phyloP scores from a whole-genome alignment of 2,113 vertebrate species.

The Stegostoma tigrinum region DNA sequence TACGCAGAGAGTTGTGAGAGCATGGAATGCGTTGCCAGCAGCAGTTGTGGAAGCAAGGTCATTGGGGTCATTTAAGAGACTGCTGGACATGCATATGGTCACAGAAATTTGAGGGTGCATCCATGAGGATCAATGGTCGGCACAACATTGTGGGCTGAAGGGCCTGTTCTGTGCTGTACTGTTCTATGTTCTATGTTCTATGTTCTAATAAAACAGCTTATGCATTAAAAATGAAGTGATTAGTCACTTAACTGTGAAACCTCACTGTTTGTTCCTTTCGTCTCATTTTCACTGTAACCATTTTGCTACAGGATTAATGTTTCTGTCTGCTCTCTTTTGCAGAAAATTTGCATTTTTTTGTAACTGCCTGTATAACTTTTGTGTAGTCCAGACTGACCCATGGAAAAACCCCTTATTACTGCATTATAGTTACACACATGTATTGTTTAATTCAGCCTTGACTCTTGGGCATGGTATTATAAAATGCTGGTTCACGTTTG shows the following conservation, averaged over 20 bases:
- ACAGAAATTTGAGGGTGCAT: no score
- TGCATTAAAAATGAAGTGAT: constrained; percentile 35
- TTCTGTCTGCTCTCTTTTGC: neutral
- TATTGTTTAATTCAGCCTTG: neutral
- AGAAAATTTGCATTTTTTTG: neutral
- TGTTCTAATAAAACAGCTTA: constrained; percentile 36
- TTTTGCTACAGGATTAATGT: constrained; percentile 26
- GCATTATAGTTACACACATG: neutral
- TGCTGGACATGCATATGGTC: no score
- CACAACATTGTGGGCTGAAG: no score
- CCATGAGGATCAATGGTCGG: no score
- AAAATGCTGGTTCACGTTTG: neutral
- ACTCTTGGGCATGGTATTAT: neutral
- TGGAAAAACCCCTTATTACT: neutral
- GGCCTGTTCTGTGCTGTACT: no score
- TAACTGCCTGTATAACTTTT: neutral
- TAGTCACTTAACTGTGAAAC: neutral
- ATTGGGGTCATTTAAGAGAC: no score
- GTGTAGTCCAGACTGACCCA: neutral
- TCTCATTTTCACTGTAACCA: neutral
- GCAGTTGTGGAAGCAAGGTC: no score
- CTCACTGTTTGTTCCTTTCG: neutral
- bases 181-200: no score
- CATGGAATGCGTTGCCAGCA: no score
- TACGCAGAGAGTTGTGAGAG: no score